These are phyloP conservation scores for Exocentrus adspersus DNA, from an alignment of 2,888 invertebrate species.

Conservation along the genomic window DNA sequence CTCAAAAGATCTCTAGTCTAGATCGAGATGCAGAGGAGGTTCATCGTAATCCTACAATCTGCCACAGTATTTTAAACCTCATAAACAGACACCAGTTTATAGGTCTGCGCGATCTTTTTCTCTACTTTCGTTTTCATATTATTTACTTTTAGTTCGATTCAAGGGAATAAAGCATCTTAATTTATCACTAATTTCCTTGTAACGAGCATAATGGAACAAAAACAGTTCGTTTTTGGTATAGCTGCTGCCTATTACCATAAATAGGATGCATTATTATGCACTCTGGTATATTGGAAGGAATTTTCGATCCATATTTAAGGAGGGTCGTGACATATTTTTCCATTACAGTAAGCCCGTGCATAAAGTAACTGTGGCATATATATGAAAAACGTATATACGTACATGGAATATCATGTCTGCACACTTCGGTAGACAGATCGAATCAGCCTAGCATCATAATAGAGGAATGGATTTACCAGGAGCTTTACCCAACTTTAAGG, in stretches of 20 bases:
- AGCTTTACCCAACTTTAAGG: conserved; percentile 9
- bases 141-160: neutral
- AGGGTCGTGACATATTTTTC: neutral
- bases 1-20: too few species aligned
- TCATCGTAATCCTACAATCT: too few species aligned
- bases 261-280: neutral
- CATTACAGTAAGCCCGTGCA: conserved; percentile 4
- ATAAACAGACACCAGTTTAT: too few species aligned
- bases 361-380: conserved; percentile 1
- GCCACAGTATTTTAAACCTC: too few species aligned
- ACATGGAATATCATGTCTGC: conserved; percentile 11
- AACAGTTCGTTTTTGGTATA: neutral
- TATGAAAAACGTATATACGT: neutral
- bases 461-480: conserved; percentile 27
- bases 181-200: neutral
- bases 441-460: conserved; percentile 21
- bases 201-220: neutral
- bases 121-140: too few species aligned
- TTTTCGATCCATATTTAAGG: neutral
- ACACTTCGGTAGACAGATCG: conserved; percentile 28
- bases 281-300: neutral
- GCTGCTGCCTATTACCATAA: neutral
- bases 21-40: too few species aligned
- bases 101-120: too few species aligned
- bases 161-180: neutral